Conservation (phyloP, 2,113 vertebrate species). For the Microcebus murinus region DNA sequence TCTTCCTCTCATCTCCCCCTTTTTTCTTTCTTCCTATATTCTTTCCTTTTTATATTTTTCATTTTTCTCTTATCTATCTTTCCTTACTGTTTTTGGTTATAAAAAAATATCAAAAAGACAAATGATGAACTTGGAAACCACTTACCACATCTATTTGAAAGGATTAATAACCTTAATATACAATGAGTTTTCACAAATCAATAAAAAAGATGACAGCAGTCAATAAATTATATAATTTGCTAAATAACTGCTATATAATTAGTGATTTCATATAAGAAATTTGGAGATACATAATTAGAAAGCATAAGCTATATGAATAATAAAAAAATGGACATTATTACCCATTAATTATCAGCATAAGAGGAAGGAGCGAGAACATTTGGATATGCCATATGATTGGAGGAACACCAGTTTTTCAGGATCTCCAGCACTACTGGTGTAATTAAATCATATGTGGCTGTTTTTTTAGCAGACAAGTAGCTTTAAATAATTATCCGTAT, state of each 20-base stretch:
- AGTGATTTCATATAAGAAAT: not conserved
- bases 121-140: not conserved
- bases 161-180: not conserved
- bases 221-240: not conserved
- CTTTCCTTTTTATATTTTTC: not conserved
- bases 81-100: not conserved
- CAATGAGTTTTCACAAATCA: not conserved
- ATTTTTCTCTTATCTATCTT: not conserved
- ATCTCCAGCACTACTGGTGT: not conserved
- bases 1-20: not conserved
- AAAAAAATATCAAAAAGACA: slow-evolving; percentile 19
- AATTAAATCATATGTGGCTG: not conserved
- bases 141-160: not conserved
- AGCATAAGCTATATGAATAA: not conserved
- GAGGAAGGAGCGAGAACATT: not conserved
- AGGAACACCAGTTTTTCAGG: not conserved
- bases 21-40: not conserved
- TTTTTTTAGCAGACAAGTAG: not conserved
- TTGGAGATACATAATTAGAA: not conserved
- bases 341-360: not conserved
- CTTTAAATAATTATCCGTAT: not conserved
- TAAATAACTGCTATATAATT: not conserved
- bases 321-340: not conserved
- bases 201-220: not conserved
- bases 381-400: not conserved